Base-by-base conservation (phyloP, 2,113 vertebrate genomes). In the Fregata magnificens region DNA sequence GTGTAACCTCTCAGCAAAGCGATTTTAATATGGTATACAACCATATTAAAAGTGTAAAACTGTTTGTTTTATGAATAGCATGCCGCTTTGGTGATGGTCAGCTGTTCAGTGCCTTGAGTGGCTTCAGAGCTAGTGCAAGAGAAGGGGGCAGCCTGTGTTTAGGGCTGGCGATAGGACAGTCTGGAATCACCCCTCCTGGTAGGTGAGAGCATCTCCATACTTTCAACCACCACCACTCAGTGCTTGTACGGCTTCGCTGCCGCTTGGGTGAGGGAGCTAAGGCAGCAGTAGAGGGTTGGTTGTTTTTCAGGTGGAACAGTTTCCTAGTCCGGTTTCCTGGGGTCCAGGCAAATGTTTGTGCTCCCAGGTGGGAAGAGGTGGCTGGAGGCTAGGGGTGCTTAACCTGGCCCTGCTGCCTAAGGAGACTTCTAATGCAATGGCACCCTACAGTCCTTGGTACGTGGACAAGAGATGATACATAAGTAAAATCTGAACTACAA, bases 401-500 rank as follows among this genome's bases (percentile, higher is more conserved):
- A 38, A 17, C 26, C 5, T n/a, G 44, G 24, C 20, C 15, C 32
- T 29, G 16, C 38, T 83, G 53, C 49, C n/a, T 3, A 13, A 47
- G n/a, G 52, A 66, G 24, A 34, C 19, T 52, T 71, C 2, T 31
- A 17, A 22, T 87, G 34, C 45, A 44, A 2, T 55, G 84, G 20
- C 5, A 50, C 15, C 7, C 44, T 56, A 0, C 3, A 11, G 53
- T 69, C 36, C 53, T 50, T 77, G 36, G 10, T 65, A 32, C 0
- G 0, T 38, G 40, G 45, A n/a, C 24, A 29, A 44, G 42, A 71
- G 45, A 18, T 18, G 34, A 62, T n/a, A 8, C 0, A 16, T 15
- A 47, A 56, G 24, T 82, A 47, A 86, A 90, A 72, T 40, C 16
- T 69, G 80, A 88, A 71, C 26, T 61, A 13, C 5, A 29, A 42